Base-by-base conservation (phyloP, 2,797 vertebrate genomes). In the Acanthurus lineatus region DNA sequence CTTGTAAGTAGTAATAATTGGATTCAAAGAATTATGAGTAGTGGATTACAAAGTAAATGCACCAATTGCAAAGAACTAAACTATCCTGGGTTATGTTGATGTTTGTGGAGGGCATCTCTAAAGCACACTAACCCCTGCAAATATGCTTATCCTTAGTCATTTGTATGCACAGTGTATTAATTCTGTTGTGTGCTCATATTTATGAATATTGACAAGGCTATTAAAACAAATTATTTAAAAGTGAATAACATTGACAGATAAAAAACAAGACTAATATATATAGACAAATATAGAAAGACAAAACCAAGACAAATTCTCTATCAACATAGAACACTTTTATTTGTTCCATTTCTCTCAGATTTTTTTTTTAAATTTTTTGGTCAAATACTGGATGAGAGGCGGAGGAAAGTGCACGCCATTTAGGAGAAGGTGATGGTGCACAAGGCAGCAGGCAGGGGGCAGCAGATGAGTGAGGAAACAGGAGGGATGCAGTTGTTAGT, bases 241-340 rank as follows among this genome's bases (percentile, higher is more conserved):
- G 1, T 44, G 12, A 17, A 2, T 2, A 40, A 52, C 10, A 60
- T 60, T 61, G 3, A 66, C 20, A 42, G 32, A 6, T 12, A 42
- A 42, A 9, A 42, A 10, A 42, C 32, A 42, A 42, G 40, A 42
- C 40, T 42, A 2, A n/a, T n/a, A n/a, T n/a, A n/a, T n/a, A n/a
- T n/a, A n/a, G n/a, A n/a, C n/a, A 42, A 42, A 12, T 42, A 3
- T 2, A 12, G 40, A 42, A 11, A 42, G 40, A 42, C 2, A 42
- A 59, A 49, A 53, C 10, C 45, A 1, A 67, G n/a, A 1, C 59
- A 0, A 9, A 59, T 56, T 52, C 60, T 42, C 82, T 86, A 81
- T 90, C 76, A 91, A 89, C 84, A 91, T 86, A 93, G 71, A 90
- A 86, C 52, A 84, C 51, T 73, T 90, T 95, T 86, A 93, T 93